Evolutionary conservation across 2,797 vertebrate species (phyloP), one percentile per base, ranked within the genome.

Genomic region (Pangasius larnaudii): DNA sequence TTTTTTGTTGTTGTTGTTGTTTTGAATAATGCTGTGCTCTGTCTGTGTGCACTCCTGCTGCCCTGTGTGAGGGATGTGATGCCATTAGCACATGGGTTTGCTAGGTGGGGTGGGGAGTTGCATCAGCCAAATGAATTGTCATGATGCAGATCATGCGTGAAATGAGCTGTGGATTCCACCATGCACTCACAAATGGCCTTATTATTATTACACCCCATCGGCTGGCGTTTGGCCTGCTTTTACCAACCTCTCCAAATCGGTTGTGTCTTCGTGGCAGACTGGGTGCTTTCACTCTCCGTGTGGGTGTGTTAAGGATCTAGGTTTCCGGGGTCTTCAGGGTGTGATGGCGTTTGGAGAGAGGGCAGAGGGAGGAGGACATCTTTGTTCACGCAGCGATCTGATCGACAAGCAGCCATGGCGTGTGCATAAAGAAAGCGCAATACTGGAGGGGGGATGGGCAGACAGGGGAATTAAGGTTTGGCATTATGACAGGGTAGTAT

Each of bases 381-480:
- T 95, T 94, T 93, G 89, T 88, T 93, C 86, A 85, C 82, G 92
- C 92, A 91, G 93, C 88, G 90, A 90, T 92, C 92, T 93, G 94
- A 95, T 94, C 90, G 93, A 94, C 94, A 92, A 91, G 89, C 93
- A 92, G 93, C 93, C 92, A 91, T 90, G 90, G 89, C 74, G 88
- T 89, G 91, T 91, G 92, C 92, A 94, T 95, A 93, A 93, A 94
- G 93, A 94, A 93, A 90, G 93, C 91, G 88, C 89, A 94, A 93
- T 92, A 91, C 92, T 85, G 89, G 89, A 89, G 91, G 90, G 91
- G 89, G 93, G 94, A 94, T 93, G 93, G 93, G 93, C 93, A 92
- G 92, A 91, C 89, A 88, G 92, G 93, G 92, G 93, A 94, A 94
- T 95, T 95, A 95, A 93, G 92, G 93, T 93, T 94, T 95, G 95